Evolutionary conservation across 1,140 invertebrate genomes (phyloP), one percentile per base, ranked within the genome.

Genomic region (Melipona quadrifasciata): DNA sequence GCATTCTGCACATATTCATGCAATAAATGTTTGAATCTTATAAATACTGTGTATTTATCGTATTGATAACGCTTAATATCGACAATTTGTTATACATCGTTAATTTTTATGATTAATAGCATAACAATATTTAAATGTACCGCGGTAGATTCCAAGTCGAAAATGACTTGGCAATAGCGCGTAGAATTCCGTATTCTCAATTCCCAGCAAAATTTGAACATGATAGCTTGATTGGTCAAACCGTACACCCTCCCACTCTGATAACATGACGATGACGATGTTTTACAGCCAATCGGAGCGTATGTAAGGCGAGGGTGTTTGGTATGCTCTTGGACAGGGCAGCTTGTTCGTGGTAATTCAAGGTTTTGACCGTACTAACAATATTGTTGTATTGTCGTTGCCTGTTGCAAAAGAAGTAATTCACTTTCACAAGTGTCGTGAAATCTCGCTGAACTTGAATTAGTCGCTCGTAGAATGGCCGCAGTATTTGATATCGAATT

Each of bases 401-500:
- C 55, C 39, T 67, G 55, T 82, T 53, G 27, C 39, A 73, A 53
- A 74, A 73, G 70, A 84, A 76, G 47, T 77, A 75, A 77, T 73
- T 68, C 47, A 58, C 51, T 19, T 57, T 57, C 21, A 16, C 21
- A 34, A 70, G 27, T 27, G 47, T 53, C 64, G 64, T 47, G 61
- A 53, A 34, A 74, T 65, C 31, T 64, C 17, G 31, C 84, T 67
- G 24, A n/a, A 34, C 80, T 70, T 31, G 24, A 76, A 51, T 51
- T 47, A 57, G 61, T 34, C n/a, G 75, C 67, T 34, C 64, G 53
- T 95, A 88, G 91, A 94, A 97, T 97, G 97, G 97, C 97, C 93
- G 96, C 96, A 91, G 96, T 98, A 92, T 98, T 99, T 95, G 97
- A 98, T 95, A 96, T 99, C 92, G 98, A 99, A 95, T 95, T 98